Evolutionary conservation across 2,888 invertebrate genomes (phyloP), one percentile per base, ranked within the genome.

Genomic region (Tachina grossa): DNA sequence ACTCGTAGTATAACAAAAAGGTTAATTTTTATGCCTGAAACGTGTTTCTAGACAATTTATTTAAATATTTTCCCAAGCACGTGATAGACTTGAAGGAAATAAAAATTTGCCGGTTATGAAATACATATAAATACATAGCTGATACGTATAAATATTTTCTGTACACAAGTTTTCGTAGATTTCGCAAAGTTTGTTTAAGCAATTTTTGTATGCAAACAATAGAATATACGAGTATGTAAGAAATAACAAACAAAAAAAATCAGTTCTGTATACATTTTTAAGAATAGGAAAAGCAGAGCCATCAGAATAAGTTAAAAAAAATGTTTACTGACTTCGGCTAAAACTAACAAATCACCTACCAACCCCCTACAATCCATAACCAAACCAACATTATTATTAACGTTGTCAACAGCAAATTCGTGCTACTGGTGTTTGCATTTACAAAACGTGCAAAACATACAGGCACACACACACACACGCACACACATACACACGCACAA

Each of bases 331-430:
- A 74, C 53, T 63, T 55, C 71, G 49, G 68, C 65, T 74, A n/a
- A 65, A 51, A 72, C 77, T 66, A 65, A 76, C 65, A 80, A 76
- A 59, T 80, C 75, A 72, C 45, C 76, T 65, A 22, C 65, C 59
- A 77, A 45, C 72, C 47, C 68, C 16, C 49, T 66, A 53, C 49
- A 69, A 75, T 71, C 22, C 57, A 71, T 59, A 82, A 79, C 61
- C 82, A 71, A 76, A 57, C 69, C 79, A 83, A 85, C 77, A 41
- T 83, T 84, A 61, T 81, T 85, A 82, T 85, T 76, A 83, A 85
- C 59, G 79, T 85, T 85, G 85, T 85, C 83, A 83, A 85, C 83
- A 85, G 75, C 55, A 71, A 79, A 71, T 68, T 83, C 76, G 53
- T 82, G 71, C 79, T 76, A 55, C 79, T 82, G 57, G 74, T 75